Conservation (phyloP, 2,888 invertebrate species). For the Boloria euphrosyne region DNA sequence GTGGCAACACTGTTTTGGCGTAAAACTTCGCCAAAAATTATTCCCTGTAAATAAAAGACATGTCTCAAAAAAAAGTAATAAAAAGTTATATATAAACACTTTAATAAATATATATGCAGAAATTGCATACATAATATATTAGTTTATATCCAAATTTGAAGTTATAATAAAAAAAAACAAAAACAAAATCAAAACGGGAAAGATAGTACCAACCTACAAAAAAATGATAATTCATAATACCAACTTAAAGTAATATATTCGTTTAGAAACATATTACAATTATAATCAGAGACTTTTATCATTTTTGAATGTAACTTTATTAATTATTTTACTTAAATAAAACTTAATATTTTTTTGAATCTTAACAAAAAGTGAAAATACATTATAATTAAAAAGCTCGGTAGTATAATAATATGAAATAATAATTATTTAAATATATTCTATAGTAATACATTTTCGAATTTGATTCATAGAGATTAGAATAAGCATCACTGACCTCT, state of each 20-base stretch:
- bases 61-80: conserved; percentile 5
- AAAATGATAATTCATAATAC: neutral
- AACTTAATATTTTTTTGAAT: too few species aligned
- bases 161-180: conserved; percentile 6
- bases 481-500: too few species aligned
- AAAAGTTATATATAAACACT: conserved; percentile 3
- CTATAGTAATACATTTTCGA: too few species aligned
- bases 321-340: too few species aligned
- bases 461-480: too few species aligned
- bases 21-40: conserved; percentile 40
- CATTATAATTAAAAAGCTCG: too few species aligned
- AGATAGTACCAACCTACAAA: neutral
- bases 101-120: neutral
- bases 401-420: too few species aligned
- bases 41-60: conserved; percentile 40
- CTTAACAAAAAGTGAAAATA: too few species aligned
- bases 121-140: neutral
- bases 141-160: conserved; percentile 1
- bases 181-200: neutral
- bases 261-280: conserved; percentile 3
- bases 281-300: neutral
- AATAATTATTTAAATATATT: too few species aligned
- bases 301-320: too few species aligned
- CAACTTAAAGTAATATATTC: neutral
- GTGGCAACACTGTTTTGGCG: conserved; percentile 57